A percentile compares a stretch with the other conserved stretches of the same genome.
Conservation (phyloP, 2,797 vertebrate species). For the Chrosomus eos region DNA sequence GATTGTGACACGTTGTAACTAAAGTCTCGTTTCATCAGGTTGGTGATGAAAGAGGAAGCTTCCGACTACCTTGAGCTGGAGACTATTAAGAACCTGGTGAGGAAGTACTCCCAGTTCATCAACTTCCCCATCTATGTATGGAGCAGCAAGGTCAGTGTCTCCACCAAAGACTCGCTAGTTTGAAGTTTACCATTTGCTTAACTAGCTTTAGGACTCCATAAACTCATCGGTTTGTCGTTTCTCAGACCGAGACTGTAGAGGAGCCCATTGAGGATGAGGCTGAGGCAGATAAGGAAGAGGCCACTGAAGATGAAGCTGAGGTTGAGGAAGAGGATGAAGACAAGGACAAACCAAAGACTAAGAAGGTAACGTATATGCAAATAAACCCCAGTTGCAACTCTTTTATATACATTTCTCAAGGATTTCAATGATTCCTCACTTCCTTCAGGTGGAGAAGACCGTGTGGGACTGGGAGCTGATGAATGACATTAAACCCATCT, state of each 20-base stretch:
- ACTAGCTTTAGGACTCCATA: neutral
- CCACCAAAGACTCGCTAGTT: neutral
- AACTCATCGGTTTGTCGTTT: neutral
- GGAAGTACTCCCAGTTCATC: constrained; percentile 98
- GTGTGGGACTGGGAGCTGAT: constrained; percentile 99
- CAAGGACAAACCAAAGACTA: constrained; percentile 92
- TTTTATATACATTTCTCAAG: neutral
- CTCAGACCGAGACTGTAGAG: constrained; percentile 94
- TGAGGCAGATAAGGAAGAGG: constrained; percentile 89
- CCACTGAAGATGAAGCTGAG: constrained; percentile 91
- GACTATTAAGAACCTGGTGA: constrained; percentile 96
- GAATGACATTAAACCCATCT: constrained; percentile 99
- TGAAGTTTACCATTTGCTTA: neutral
- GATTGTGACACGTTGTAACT: neutral
- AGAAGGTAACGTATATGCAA: constrained; percentile 81
- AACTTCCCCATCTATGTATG: constrained; percentile 99
- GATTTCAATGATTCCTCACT: neutral
- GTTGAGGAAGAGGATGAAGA: constrained; percentile 94
- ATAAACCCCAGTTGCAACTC: neutral
- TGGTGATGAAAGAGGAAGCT: constrained; percentile 97
- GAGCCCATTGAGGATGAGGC: constrained; percentile 96
- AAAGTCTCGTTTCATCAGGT: constrained; percentile 70
- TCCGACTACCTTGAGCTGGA: constrained; percentile 97
- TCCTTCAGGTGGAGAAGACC: constrained; percentile 92
- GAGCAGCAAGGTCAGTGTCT: constrained; percentile 92